Conservation (phyloP, 2,888 invertebrate genomes). For the Yponomeuta cagnagella region DNA sequence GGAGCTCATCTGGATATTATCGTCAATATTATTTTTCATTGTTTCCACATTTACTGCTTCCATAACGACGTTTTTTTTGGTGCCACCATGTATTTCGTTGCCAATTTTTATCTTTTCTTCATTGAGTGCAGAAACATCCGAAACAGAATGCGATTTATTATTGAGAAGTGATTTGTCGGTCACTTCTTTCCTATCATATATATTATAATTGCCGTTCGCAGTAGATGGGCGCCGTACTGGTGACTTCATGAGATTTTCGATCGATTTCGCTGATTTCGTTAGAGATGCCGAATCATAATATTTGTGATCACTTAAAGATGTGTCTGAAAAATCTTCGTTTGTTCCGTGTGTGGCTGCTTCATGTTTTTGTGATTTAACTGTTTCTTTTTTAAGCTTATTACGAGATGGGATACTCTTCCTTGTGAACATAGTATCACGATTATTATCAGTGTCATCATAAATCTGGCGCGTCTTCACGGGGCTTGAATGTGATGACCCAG, state of each 20-base stretch:
- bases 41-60: neutral
- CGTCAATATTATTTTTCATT: slow-evolving; percentile 38
- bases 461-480: slow-evolving; percentile 24
- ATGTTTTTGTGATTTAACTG: slow-evolving; percentile 22
- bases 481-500: slow-evolving; percentile 44
- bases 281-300: slow-evolving; percentile 27
- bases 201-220: slow-evolving; percentile 37
- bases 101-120: slow-evolving; percentile 5
- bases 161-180: neutral
- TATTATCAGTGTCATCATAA: neutral
- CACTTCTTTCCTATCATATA: neutral
- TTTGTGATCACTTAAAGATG: slow-evolving; percentile 18
- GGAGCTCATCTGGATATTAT: slow-evolving; percentile 33
- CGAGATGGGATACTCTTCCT: neutral
- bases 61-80: neutral
- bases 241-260: slow-evolving; percentile 54
- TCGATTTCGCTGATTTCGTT: slow-evolving; percentile 37
- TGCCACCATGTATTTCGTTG: neutral
- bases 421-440: neutral
- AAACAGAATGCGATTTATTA: slow-evolving; percentile 40
- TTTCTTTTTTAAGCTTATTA: neutral
- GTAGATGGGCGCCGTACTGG: slow-evolving; percentile 53
- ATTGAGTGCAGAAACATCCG: slow-evolving; percentile 30
- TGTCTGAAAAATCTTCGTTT: slow-evolving; percentile 10
- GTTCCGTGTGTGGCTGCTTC: slow-evolving; percentile 4